These are phyloP conservation scores for Cliona cf. orientalis DNA, from an alignment of 37 sponge, comb jelly and placozoan species.

Conservation along the genomic window DNA sequence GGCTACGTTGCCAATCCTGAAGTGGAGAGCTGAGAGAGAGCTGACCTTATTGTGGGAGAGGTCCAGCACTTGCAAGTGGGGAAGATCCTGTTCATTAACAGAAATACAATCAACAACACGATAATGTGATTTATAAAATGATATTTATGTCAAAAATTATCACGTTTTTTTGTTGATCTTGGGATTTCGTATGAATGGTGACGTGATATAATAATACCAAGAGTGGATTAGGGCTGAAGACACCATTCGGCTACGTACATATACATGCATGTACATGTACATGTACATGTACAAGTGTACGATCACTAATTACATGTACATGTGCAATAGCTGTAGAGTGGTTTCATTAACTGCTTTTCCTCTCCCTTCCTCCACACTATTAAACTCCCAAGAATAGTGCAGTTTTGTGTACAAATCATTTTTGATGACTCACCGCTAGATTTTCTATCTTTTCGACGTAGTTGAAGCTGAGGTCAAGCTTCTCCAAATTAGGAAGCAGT, in stretches of 20 bases:
- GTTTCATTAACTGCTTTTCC: no score
- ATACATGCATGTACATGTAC: background rate
- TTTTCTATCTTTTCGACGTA: slow-evolving; percentile 54
- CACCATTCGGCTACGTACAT: background rate
- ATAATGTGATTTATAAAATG: background rate
- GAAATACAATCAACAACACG: no score
- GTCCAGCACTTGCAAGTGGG: slow-evolving; percentile 55
- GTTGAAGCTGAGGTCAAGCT: slow-evolving; percentile 63
- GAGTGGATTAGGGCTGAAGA: no score
- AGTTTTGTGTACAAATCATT: background rate
- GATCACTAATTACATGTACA: background rate
- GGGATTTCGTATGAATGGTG: background rate
- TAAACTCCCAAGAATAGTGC: no score
- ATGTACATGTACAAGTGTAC: background rate
- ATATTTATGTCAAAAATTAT: background rate
- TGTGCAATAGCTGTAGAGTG: no score
- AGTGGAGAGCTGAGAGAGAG: slow-evolving; percentile 26
- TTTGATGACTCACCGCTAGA: slow-evolving; percentile 33
- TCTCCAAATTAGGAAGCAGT: slow-evolving; percentile 30
- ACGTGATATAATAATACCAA: no score
- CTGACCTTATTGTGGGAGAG: slow-evolving; percentile 68
- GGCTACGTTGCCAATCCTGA: slow-evolving; percentile 32
- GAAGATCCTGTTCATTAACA: slow-evolving; percentile 43
- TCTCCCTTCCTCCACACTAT: no score
- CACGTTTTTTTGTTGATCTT: no score